These are phyloP conservation scores for Nilaparvata lugens DNA, from an alignment of 1,140 invertebrate species.

Conservation along the genomic window DNA sequence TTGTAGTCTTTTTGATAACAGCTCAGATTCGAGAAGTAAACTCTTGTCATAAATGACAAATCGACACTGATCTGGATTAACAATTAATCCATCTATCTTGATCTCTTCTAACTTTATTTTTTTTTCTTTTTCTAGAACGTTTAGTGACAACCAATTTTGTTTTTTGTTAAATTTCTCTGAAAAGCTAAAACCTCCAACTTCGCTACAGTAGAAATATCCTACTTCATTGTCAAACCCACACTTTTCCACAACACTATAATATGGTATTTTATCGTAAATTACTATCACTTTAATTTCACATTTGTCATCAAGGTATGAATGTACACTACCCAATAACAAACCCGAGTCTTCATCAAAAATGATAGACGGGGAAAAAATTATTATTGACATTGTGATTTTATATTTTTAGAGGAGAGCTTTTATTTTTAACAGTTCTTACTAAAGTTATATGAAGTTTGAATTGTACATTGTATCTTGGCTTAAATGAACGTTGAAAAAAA, in stretches of 20 bases:
- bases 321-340: neutral
- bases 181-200: neutral
- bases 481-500: no score
- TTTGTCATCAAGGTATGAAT: neutral
- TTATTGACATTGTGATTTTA: no score
- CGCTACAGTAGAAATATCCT: neutral
- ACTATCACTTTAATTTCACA: neutral
- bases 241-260: neutral
- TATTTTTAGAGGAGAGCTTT: no score
- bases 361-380: neutral
- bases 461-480: no score
- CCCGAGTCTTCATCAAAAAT: neutral
- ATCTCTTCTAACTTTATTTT: neutral
- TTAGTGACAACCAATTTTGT: neutral
- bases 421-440: no score
- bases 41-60: neutral
- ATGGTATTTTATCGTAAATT: neutral
- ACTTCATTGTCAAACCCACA: neutral
- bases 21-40: neutral
- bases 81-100: neutral
- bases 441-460: no score
- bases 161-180: neutral
- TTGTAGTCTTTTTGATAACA: neutral
- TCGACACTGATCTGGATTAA: neutral
- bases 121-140: neutral